phyloP scores from a whole-genome alignment of 2,797 vertebrate genomes.

The Liasis olivaceus region DNA sequence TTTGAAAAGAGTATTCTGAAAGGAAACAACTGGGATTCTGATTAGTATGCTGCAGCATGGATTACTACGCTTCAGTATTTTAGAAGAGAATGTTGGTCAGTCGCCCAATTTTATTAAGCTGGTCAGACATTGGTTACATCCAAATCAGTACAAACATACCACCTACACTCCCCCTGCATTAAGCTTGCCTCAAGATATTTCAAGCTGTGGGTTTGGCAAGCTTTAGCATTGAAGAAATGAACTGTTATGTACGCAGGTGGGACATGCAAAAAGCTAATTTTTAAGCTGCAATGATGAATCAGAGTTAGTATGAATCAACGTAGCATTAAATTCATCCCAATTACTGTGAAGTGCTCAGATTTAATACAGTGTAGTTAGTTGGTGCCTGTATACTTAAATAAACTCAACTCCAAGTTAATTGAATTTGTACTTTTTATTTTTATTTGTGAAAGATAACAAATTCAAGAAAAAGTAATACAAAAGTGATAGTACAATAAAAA shows the following conservation, averaged over 20 bases:
- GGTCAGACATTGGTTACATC: neutral
- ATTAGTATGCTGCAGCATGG: neutral
- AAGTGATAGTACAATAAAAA: neutral
- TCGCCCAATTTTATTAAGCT: neutral
- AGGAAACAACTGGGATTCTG: neutral
- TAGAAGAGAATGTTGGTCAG: neutral
- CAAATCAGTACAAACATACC: neutral
- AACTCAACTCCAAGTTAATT: neutral
- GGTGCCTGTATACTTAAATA: neutral
- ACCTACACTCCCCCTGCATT: neutral
- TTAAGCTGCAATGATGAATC: neutral
- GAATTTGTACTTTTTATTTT: neutral
- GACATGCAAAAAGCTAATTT: neutral
- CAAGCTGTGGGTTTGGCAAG: neutral
- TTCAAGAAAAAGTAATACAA: neutral
- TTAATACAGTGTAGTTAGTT: neutral
- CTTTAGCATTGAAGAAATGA: neutral
- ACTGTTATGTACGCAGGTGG: neutral
- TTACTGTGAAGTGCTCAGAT: neutral
- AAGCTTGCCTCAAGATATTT: neutral
- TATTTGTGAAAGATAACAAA: neutral
- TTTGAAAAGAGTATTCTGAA: neutral
- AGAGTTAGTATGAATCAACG: neutral
- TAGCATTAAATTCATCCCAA: neutral
- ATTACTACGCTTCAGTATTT: neutral